Evolutionary conservation across 1,140 invertebrate species (phyloP), one percentile per base, ranked within the genome.

Genomic region (Agraylea sexmaculata): DNA sequence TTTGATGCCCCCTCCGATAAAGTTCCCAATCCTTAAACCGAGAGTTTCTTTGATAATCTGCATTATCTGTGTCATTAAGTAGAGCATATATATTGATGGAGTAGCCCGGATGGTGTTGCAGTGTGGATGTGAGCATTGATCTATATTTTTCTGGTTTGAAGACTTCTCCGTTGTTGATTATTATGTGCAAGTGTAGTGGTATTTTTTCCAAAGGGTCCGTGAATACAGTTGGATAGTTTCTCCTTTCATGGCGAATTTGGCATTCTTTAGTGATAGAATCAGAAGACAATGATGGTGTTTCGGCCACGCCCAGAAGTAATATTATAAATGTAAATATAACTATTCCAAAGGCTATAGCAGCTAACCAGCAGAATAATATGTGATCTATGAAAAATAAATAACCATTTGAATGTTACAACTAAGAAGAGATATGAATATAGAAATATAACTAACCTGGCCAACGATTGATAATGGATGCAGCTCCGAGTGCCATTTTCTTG

Each of bases 21-120:
- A 45, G 17, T 22, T 49, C 47, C 47, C 47, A 49, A 28, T 49
- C 32, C 25, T 49, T 45, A 23, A 49, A 49, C 16, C 47, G 28
- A 0, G 42, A 25, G 28, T 49, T 45, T 37, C 47, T 45, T 32
- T 31, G 31, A 34, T 45, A 49, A 7, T n/a, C n/a, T 4, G 35
- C 20, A 5, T 8, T 5, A 6, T 49, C 46, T 2, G 43, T 45
- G 19, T 49, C 47, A 23, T 49, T 49, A 12, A 39, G 40, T 13
- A 49, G 21, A 15, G 45, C 40, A 13, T 34, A 45, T 4, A 49
- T 23, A 27, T 49, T 49, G 3, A 49, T 22, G n/a, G 40, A 23
- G 12, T 43, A 40, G 15, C 34, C 43, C 2, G 47, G 47, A 34
- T 49, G 41, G 16, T 36, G 19, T 20, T 45, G 30, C 8, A 32